These are phyloP conservation scores for Chlamydotis undulata DNA, from an alignment of 2,113 vertebrate genomes.

Conservation along the genomic window DNA sequence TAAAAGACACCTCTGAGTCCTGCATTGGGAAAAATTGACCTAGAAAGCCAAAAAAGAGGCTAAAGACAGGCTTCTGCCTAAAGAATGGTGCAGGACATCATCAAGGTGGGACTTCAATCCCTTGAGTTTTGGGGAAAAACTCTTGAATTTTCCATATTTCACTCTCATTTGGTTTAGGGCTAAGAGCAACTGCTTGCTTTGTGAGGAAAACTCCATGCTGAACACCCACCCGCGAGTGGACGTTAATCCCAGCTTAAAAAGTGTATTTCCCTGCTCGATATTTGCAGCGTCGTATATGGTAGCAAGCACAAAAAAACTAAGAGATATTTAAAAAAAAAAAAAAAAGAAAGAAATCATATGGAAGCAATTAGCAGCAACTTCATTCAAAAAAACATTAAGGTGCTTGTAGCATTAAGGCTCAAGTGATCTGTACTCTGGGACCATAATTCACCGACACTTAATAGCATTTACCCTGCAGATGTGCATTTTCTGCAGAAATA, in stretches of 20 bases:
- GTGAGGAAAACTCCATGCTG: neutral
- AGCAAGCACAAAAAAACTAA: neutral
- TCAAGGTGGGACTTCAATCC: neutral
- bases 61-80: neutral
- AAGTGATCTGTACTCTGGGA: constrained; percentile 72
- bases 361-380: constrained; percentile 77
- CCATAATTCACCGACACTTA: constrained; percentile 79
- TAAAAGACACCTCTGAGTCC: neutral
- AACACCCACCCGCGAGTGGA: neutral
- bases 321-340: neutral
- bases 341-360: constrained; percentile 61
- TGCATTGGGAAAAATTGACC: neutral
- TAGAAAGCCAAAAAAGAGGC: neutral
- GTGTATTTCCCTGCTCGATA: constrained; percentile 23
- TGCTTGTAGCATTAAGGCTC: constrained; percentile 75
- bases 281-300: neutral
- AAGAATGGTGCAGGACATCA: neutral
- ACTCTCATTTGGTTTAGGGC: neutral
- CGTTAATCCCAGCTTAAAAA: neutral
- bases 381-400: constrained; percentile 76
- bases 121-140: neutral
- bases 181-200: neutral
- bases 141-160: neutral
- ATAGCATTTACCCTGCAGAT: constrained; percentile 75
- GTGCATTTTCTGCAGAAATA: constrained; percentile 77